Evolutionary conservation across 2,113 vertebrate species (phyloP).

Genomic region (Aythya baeri): DNA sequence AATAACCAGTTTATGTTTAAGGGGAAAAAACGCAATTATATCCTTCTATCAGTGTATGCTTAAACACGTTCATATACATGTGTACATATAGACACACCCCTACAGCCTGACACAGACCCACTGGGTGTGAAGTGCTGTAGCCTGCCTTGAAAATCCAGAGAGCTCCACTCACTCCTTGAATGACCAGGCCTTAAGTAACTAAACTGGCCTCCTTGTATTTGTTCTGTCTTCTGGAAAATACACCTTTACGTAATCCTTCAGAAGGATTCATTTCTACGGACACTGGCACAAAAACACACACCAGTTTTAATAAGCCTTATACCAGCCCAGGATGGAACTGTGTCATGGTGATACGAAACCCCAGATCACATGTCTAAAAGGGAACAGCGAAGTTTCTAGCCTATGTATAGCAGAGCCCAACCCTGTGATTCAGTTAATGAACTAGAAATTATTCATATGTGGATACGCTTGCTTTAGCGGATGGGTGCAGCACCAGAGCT

Average conservation of each 20-base stretch:
- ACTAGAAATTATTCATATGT: not conserved
- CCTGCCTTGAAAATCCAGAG: not conserved
- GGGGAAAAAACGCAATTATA: not conserved
- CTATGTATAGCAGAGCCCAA: not conserved
- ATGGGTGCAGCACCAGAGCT: not conserved
- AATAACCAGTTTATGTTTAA: not conserved
- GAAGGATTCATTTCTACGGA: not conserved
- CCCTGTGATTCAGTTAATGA: not conserved
- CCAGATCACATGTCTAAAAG: not conserved
- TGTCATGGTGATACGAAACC: not conserved
- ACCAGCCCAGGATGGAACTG: not conserved
- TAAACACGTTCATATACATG: not conserved
- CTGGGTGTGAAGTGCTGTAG: not conserved
- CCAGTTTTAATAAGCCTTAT: not conserved
- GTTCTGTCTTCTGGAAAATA: constrained; percentile 11
- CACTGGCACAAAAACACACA: not conserved
- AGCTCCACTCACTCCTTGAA: not conserved
- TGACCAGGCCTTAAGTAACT: not conserved
- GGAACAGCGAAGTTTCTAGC: not conserved
- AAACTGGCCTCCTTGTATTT: not conserved
- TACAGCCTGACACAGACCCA: not conserved
- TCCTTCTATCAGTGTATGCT: not conserved
- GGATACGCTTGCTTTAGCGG: not conserved
- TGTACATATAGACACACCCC: not conserved
- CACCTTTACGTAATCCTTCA: not conserved